Conservation (phyloP, 2,797 vertebrate genomes). For the Myotis findleyi region DNA sequence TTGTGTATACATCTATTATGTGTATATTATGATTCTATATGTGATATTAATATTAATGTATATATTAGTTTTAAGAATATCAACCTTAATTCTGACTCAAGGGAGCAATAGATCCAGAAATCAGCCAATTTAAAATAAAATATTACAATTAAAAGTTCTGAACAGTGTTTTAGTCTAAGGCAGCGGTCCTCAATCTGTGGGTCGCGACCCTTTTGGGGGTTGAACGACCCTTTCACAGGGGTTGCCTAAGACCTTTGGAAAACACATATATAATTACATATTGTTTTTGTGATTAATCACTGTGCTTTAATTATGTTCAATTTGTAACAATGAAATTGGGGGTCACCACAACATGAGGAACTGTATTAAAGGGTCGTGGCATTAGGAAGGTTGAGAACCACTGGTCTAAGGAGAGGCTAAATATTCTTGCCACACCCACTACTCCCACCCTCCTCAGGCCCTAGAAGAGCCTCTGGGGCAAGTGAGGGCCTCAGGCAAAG, state of each 20-base stretch:
- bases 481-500: background rate
- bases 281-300: too few relatives aligned
- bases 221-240: too few relatives aligned
- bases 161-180: background rate
- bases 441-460: rapidly evolving
- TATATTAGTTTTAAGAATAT: background rate
- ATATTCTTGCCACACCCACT: background rate
- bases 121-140: background rate
- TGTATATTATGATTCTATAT: background rate
- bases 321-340: too few relatives aligned
- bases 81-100: background rate
- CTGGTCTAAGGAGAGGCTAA: background rate
- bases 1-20: background rate
- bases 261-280: too few relatives aligned
- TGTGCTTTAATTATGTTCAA: too few relatives aligned
- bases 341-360: too few relatives aligned
- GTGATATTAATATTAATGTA: background rate
- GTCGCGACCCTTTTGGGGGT: too few relatives aligned
- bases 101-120: background rate
- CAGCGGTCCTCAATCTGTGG: too few relatives aligned
- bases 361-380: too few relatives aligned
- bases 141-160: background rate
- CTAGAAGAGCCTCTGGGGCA: background rate
- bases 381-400: too few relatives aligned
- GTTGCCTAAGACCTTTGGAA: too few relatives aligned